These are phyloP conservation scores for Porites lutea DNA, from an alignment of 64 coral and sea anemone genomes.

Conservation along the genomic window DNA sequence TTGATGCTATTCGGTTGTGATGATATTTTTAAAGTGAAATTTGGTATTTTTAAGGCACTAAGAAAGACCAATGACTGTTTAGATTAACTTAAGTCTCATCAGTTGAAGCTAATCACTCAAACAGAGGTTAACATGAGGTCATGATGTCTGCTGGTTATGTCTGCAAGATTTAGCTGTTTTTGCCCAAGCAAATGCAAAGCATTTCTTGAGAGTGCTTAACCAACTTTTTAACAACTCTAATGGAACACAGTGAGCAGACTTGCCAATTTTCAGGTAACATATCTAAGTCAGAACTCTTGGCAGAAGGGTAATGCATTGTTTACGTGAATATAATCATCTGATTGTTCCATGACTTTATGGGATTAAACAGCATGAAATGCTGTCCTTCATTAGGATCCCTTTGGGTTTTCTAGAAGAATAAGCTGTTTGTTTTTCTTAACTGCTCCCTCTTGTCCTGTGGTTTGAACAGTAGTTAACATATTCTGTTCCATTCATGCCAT, in stretches of 20 bases:
- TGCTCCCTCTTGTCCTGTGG: constrained; percentile 14
- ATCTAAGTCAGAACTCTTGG: neutral
- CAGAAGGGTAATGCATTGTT: neutral
- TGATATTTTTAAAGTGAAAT: too few relatives aligned
- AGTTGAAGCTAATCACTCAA: constrained; percentile 38
- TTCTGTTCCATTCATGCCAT: neutral
- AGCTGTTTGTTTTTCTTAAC: neutral
- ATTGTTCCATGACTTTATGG: neutral
- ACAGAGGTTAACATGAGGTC: constrained; percentile 29
- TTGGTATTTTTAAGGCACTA: neutral
- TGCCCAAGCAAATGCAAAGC: neutral
- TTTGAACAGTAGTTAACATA: neutral
- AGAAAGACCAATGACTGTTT: constrained; percentile 44
- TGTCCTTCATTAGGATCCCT: neutral
- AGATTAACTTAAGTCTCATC: constrained; percentile 53
- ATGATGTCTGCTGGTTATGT: constrained; percentile 4
- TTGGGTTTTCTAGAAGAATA: neutral
- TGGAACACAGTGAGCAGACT: constrained; percentile 38
- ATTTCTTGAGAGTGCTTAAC: neutral
- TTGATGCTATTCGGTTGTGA: too few relatives aligned
- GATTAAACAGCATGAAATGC: constrained; percentile 15
- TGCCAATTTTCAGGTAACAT: constrained; percentile 56
- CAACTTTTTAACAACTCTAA: neutral
- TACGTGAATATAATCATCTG: neutral
- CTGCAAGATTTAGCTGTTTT: neutral